Evolutionary conservation across 2,113 vertebrate species (phyloP).

Genomic region (Pseudopodoces humilis): DNA sequence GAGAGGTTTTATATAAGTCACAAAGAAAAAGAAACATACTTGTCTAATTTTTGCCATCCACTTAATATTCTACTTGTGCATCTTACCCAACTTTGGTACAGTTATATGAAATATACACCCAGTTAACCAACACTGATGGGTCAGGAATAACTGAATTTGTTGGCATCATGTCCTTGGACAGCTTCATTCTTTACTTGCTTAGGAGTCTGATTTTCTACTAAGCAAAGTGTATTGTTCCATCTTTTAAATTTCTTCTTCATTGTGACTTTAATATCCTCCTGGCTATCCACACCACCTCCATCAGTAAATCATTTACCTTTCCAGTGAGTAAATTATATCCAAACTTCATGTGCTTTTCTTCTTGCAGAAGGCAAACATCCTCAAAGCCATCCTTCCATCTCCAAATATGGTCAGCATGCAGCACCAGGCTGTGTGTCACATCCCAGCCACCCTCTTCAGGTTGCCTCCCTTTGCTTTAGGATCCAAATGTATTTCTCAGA

Average conservation of each 20-base stretch:
- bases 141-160: not conserved
- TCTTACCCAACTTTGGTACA: not conserved
- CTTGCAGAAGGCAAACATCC: not conserved
- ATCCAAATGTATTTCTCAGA: not conserved
- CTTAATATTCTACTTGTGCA: not conserved
- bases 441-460: not conserved
- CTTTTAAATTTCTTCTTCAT: not conserved
- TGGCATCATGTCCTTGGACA: not conserved
- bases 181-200: not conserved
- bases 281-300: not conserved
- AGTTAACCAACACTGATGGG: not conserved
- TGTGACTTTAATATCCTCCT: not conserved
- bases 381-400: not conserved
- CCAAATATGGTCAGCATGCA: not conserved
- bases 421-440: not conserved
- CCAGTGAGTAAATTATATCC: not conserved
- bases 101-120: not conserved
- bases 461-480: not conserved
- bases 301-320: not conserved
- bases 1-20: not conserved
- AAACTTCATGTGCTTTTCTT: not conserved
- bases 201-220: not conserved
- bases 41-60: not conserved
- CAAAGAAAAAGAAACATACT: not conserved
- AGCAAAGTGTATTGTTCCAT: not conserved